These are phyloP conservation scores for Onychostoma macrolepis DNA, from an alignment of 2,113 vertebrate genomes.

Conservation along the genomic window DNA sequence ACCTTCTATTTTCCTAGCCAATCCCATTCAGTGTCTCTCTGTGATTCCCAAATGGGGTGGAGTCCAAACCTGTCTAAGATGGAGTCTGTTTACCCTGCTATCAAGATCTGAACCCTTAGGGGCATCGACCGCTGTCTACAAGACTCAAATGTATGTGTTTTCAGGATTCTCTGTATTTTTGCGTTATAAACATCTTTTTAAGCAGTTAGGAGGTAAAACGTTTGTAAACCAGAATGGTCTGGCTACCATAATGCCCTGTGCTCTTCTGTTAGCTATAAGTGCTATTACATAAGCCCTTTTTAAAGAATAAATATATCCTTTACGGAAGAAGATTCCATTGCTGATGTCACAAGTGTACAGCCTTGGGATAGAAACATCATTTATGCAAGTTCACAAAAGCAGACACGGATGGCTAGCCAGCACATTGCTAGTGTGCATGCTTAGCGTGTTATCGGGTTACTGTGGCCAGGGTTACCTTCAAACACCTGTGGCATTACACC, in stretches of 20 bases:
- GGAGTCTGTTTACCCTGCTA: conserved; percentile 40
- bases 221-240: not conserved
- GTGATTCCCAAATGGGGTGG: conserved; percentile 31
- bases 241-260: not conserved
- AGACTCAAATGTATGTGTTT: conserved; percentile 8
- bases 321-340: not conserved
- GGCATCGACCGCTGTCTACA: conserved; percentile 33
- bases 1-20: conserved; percentile 19
- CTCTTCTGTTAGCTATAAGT: conserved; percentile 14
- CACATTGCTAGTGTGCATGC: not conserved
- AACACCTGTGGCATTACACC: not conserved
- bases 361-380: not conserved
- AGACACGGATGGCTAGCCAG: not conserved
- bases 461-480: not conserved
- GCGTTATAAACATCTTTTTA: not conserved
- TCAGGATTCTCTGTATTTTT: conserved; percentile 1
- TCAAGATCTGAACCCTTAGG: conserved; percentile 37
- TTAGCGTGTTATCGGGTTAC: not conserved
- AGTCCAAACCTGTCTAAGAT: conserved; percentile 27
- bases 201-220: not conserved
- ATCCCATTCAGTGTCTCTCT: conserved; percentile 7
- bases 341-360: not conserved
- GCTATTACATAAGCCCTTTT: conserved; percentile 1
- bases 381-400: not conserved
- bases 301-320: not conserved